Base-by-base conservation (phyloP, 2,113 vertebrate species). In the Prunella fulvescens region DNA sequence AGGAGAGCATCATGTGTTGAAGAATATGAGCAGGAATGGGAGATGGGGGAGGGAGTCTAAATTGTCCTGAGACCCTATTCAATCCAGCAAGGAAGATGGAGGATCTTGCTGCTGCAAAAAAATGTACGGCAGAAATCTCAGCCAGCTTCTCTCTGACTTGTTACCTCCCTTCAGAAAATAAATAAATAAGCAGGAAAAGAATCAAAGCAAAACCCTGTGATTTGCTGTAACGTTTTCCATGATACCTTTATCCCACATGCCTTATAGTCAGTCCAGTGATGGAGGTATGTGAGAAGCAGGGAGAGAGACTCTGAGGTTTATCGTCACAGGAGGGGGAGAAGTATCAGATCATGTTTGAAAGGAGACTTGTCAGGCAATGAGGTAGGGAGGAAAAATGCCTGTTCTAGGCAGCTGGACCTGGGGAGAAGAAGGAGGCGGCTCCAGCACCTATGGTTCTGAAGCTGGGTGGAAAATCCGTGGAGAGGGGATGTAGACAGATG, bases 51-150 rank as follows among this genome's bases (percentile, higher is more conserved):
- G 84, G 95, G 93, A 91, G 62, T 67, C 88, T 80, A 94, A 95
- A 84, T 96, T 91, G 96, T 94, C 82, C 95, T 96, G 88, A 83
- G 96, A 97, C 95, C 95, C 96, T 96, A 67, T 94, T 97, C 90
- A 94, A 90, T 95, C 87, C 96, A 93, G 81, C 88, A 94, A 93
- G 93, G 94, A 96, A 94, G 90, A 97, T 97, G 96, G 97, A 97
- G 95, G 94, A 96, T 95, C 88, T 80, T 89, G 83, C 92, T 89
- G 95, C 94, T 95, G 78, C 57, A 85, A 81, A 95, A 96, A 94
- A 94, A 84, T 67, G 88, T 50, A 79, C n/a, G 10, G 83, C 90
- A 93, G 86, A 91, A 94, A 96, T 94, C 91, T 93, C 93, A 85
- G 84, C 82, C 67, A 82, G 89, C 88, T 92, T 77, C 89, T 73